Conservation (phyloP, 2,113 vertebrate species). For the Petroica traversi region DNA sequence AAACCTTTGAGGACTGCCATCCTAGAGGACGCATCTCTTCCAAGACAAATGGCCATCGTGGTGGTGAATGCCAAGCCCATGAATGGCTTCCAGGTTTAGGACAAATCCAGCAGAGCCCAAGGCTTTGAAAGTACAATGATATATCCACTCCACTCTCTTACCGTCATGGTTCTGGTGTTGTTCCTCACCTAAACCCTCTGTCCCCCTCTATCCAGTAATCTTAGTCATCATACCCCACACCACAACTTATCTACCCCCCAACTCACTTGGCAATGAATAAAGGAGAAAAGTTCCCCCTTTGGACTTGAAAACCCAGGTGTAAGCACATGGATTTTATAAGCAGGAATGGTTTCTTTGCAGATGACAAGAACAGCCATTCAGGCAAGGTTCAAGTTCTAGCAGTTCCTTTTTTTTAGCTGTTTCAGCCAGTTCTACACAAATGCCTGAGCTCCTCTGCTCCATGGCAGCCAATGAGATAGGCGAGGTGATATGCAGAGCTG, state of each 20-base stretch:
- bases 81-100: background rate
- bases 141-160: background rate
- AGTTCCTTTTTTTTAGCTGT: background rate
- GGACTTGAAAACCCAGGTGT: background rate
- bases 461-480: accelerated
- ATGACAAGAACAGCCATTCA: background rate
- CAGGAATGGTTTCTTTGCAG: background rate
- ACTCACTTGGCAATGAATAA: background rate
- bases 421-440: background rate
- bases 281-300: background rate
- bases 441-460: background rate
- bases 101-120: background rate
- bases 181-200: background rate
- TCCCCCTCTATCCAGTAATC: background rate
- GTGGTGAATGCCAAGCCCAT: background rate
- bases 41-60: background rate
- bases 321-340: background rate
- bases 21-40: background rate
- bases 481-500: background rate
- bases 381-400: background rate
- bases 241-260: background rate
- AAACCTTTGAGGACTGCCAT: background rate
- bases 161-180: background rate
- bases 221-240: background rate
- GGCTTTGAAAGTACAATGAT: background rate